Evolutionary conservation across 2,113 vertebrate genomes (phyloP).

Genomic region (Mormoops blainvillei): DNA sequence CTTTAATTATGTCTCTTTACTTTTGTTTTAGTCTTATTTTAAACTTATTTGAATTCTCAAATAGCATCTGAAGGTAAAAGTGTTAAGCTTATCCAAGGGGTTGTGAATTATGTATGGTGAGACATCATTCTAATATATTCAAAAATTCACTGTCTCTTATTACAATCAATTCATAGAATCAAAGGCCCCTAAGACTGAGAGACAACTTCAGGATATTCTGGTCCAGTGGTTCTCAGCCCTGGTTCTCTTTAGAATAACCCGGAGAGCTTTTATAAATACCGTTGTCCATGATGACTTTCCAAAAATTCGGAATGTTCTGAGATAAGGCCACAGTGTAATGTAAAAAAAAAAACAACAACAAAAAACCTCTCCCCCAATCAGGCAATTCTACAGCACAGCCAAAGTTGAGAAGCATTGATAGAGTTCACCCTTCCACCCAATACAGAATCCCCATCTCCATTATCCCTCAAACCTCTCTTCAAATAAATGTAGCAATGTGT

Average conservation of each 20-base stretch:
- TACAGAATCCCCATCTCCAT: not conserved
- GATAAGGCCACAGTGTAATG: not conserved
- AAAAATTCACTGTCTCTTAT: not conserved
- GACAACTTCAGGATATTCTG: not conserved
- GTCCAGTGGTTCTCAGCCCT: not conserved
- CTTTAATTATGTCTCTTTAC: not conserved
- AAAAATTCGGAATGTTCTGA: not conserved
- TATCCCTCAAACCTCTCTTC: not conserved
- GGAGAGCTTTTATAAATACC: not conserved
- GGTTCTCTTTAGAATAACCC: not conserved
- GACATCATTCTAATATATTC: not conserved
- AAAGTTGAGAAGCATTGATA: not conserved
- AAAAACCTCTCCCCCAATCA: too few species aligned
- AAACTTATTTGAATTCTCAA: not conserved
- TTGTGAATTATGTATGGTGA: not conserved
- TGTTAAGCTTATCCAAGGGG: not conserved
- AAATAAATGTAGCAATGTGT: not conserved
- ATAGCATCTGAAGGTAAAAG: not conserved
- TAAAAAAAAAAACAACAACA: not conserved
- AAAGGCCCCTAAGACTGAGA: not conserved
- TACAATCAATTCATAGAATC: not conserved
- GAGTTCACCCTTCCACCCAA: not conserved
- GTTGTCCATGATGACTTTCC: not conserved
- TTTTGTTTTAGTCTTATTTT: conserved; percentile 24
- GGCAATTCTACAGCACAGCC: not conserved